Conservation (phyloP, 1,140 invertebrate genomes). For the Nephila pilipes region DNA sequence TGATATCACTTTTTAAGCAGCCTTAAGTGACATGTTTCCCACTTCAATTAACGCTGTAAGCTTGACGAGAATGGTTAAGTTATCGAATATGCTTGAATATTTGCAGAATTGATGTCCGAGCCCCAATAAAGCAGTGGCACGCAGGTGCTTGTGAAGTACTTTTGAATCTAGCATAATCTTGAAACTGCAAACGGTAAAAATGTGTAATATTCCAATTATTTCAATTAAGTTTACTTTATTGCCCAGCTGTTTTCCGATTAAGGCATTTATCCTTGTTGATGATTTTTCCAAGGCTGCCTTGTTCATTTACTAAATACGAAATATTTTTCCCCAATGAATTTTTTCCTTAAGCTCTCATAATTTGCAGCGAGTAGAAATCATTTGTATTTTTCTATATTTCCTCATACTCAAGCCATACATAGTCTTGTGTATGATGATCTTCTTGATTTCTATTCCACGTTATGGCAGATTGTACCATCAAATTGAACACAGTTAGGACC, state of each 20-base stretch:
- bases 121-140: neutral
- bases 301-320: neutral
- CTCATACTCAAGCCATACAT: too few species aligned
- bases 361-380: neutral
- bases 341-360: slow-evolving; percentile 4
- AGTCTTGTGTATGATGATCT: too few species aligned
- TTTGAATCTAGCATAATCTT: neutral
- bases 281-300: too few species aligned
- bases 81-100: neutral
- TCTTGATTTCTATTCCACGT: too few species aligned
- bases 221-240: neutral
- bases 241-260: neutral
- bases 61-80: neutral
- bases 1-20: neutral
- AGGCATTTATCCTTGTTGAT: too few species aligned
- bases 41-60: neutral
- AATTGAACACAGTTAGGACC: neutral
- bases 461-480: neutral
- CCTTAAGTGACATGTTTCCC: neutral
- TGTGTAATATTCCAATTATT: neutral
- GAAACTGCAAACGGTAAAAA: neutral
- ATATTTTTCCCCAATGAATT: neutral
- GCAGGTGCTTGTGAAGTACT: neutral
- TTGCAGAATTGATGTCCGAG: neutral
- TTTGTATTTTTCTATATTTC: too few species aligned